A percentile compares a stretch with the other conserved stretches of the same genome.
phyloP scores from a whole-genome alignment of 1,140 invertebrate species.

The Platyura marginata region DNA sequence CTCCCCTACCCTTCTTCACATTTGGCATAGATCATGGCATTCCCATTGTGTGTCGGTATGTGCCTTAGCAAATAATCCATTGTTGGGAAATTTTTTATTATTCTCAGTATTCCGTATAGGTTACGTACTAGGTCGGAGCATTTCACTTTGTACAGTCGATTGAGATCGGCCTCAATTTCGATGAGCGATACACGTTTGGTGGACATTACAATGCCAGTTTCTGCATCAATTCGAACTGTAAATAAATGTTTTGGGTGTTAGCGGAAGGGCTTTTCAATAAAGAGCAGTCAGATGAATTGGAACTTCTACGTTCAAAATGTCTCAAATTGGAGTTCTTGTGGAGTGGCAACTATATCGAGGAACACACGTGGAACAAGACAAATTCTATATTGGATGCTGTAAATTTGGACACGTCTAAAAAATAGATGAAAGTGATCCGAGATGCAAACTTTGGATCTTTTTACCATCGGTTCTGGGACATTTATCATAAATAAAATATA shows the following conservation, averaged over 20 bases:
- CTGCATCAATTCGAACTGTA: neutral
- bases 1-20: neutral
- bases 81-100: neutral
- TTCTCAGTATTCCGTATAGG: neutral
- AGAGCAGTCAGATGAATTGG: too few species aligned
- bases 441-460: too few species aligned
- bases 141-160: neutral
- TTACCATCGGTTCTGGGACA: too few species aligned
- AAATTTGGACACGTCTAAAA: neutral
- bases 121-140: too few species aligned
- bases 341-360: neutral
- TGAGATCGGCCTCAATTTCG: slow-evolving; percentile 1
- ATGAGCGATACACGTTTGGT: neutral
- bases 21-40: neutral
- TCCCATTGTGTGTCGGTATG: neutral
- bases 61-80: neutral
- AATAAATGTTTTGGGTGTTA: neutral
- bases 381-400: neutral
- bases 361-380: neutral
- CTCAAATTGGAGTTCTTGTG: neutral
- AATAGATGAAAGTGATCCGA: neutral
- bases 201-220: neutral
- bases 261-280: neutral
- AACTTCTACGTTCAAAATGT: neutral
- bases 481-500: neutral